Evolutionary conservation across 2,888 invertebrate genomes (phyloP), one percentile per base, ranked within the genome.

Genomic region (Danaus chrysippus): DNA sequence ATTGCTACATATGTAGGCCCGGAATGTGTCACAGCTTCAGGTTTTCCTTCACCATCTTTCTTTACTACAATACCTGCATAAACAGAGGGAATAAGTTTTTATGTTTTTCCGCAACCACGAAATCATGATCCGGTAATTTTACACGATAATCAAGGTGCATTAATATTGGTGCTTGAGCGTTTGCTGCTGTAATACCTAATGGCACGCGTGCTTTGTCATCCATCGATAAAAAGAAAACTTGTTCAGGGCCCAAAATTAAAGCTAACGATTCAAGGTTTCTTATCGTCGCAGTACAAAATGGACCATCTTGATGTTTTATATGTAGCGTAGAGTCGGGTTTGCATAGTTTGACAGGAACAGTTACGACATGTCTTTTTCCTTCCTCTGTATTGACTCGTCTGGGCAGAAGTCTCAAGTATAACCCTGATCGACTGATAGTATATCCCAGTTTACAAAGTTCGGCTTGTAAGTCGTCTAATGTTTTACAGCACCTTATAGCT

Each of bases 221-320:
- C 62, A 66, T 64, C 42, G 63, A 68, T 59, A 69, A 62, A 68
- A 69, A 54, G 55, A 68, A 70, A 62, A 70, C 68, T 65, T 68
- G 65, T 62, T 68, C 58, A 59, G 63, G 66, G 65, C 66, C 70
- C 63, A 70, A 65, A 64, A 70, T 59, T 56, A 63, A 68, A 46
- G 68, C 66, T 59, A 70, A 59, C 62, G 68, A 64, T 67, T 70
- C 68, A 61, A 70, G 54, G 41, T 64, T 65, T 63, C 69, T 65
- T 57, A 69, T 70, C 60, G 68, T 65, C 62, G 69, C 70, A 64
- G 68, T 66, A 63, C 68, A 66, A 61, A 70, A 70, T 68, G 68
- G 59, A 52, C 63, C 64, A 61, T 70, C 68, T 60, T 64, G 58
- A 57, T 69, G 70, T 10, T 63, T 64, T 67, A 61, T 59, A 60